Evolutionary conservation across 2,113 vertebrate genomes (phyloP).

Genomic region (Camarhynchus parvulus): DNA sequence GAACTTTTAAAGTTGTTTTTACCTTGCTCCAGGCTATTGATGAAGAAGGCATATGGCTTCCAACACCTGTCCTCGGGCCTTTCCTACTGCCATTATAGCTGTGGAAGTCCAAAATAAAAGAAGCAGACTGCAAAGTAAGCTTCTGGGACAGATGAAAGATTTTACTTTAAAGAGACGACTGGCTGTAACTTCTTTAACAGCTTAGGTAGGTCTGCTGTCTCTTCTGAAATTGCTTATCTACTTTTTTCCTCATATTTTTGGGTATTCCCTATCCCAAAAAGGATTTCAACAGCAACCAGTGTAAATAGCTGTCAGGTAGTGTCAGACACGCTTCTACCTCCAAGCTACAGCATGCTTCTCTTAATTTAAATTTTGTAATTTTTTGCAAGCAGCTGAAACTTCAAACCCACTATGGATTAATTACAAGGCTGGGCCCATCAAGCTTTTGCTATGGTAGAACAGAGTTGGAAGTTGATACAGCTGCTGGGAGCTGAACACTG

Average conservation of each 20-base stretch:
- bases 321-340: neutral
- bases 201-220: neutral
- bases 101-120: neutral
- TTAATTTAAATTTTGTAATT: neutral
- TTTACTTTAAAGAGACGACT: neutral
- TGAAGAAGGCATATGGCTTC: neutral
- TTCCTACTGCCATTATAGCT: neutral
- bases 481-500: neutral
- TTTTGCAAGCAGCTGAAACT: neutral
- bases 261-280: neutral
- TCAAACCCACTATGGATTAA: neutral
- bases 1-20: neutral
- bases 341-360: neutral
- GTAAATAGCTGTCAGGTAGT: neutral
- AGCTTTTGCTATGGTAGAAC: neutral
- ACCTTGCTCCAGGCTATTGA: neutral
- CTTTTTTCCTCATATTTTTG: neutral
- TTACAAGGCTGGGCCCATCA: neutral
- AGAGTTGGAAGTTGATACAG: neutral
- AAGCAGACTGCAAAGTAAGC: neutral
- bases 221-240: neutral
- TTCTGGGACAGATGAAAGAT: neutral
- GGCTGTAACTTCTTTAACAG: neutral
- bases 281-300: neutral
- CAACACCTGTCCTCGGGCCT: neutral